Evolutionary conservation across 2,797 vertebrate genomes (phyloP), one percentile per base, ranked within the genome.

Genomic region (Odontamblyopus lacepedii): DNA sequence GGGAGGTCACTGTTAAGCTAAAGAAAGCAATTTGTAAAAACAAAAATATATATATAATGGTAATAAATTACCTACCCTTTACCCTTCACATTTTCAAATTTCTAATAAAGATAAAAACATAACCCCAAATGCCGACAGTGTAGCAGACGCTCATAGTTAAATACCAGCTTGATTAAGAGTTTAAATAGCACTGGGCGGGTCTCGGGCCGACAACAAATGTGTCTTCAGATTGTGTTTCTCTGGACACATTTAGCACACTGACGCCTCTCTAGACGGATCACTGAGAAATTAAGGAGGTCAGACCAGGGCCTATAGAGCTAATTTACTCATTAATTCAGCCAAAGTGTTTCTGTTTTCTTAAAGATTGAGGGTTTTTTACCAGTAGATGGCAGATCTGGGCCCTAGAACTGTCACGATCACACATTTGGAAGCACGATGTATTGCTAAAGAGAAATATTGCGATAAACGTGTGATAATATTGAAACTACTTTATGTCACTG

Each of bases 171-270:
- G 9, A 63, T 63, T 63, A 63, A 63, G 29, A 38, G 30, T 19
- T 63, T 63, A 35, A 63, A 63, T 63, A 35, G 32, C 32, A 41
- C 62, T 26, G 62, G 32, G 62, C 5, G 32, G 1, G 32, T 63
- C 62, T 44, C 62, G 19, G 3, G 62, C 62, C 62, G 9, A 41
- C 62, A 41, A 41, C 62, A 63, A 63, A 63, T 63, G 62, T 38
- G 35, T 26, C 32, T 63, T 9, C 62, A 63, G 62, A 63, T 63
- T 35, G 35, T 44, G 23, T 63, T 63, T 63, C 62, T 44, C 35
- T 18, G 35, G 62, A 63, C 62, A 15, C n/a, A 63, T 63, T 63
- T 63, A 66, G 23, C 63, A 51, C 63, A 66, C 51, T 66, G 44
- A 50, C 63, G 51, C 63, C 26, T 66, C 29, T 29, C 29, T 65